phyloP scores from a whole-genome alignment of 1,140 invertebrate genomes.

The Paraescarpia echinospica region DNA sequence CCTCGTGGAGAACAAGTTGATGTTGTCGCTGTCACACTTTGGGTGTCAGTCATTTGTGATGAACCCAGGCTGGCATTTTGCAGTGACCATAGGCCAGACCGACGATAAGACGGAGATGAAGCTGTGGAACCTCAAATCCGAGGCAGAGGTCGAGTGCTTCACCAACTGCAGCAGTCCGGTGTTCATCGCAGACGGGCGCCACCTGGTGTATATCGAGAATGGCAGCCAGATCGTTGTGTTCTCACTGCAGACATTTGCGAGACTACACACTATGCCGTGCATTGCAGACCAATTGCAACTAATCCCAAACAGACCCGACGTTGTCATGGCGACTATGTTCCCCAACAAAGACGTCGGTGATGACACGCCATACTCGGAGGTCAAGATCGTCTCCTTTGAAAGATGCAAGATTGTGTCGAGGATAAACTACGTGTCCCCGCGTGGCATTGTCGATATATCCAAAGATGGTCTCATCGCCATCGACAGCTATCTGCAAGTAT shows the following conservation, averaged over 20 bases:
- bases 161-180: conserved; percentile 23
- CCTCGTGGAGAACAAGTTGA: conserved; percentile 9
- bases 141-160: conserved; percentile 17
- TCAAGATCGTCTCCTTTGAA: conserved; percentile 24
- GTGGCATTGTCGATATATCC: conserved; percentile 24
- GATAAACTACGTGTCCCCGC: conserved; percentile 18
- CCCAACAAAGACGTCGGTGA: not conserved
- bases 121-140: conserved; percentile 22
- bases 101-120: conserved; percentile 8
- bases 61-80: conserved; percentile 16
- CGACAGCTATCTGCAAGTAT: conserved; percentile 26
- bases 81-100: not conserved
- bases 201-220: conserved; percentile 25
- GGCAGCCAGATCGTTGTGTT: conserved; percentile 12
- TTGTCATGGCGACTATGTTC: conserved; percentile 25
- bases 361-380: not conserved
- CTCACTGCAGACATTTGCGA: conserved; percentile 14
- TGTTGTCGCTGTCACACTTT: not conserved
- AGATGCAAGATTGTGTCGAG: conserved; percentile 14
- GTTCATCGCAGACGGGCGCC: conserved; percentile 14
- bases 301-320: conserved; percentile 18
- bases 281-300: conserved; percentile 13
- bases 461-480: conserved; percentile 28
- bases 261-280: conserved; percentile 12
- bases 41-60: conserved; percentile 14